Evolutionary conservation across 2,888 invertebrate species (phyloP).

Genomic region (Chrysomela aeneicollis): DNA sequence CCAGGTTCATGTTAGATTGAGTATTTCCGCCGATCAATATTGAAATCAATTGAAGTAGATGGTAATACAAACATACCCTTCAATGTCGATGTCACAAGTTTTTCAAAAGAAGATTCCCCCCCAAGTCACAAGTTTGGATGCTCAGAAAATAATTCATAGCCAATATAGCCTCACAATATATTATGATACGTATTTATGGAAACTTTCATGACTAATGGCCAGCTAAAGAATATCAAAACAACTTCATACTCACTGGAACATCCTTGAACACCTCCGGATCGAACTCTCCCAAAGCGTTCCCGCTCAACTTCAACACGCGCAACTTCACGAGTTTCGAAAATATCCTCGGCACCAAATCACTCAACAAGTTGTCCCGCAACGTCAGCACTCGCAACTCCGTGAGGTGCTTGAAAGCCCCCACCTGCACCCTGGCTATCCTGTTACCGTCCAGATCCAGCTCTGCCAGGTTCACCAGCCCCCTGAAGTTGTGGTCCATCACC

Average conservation of each 20-base stretch:
- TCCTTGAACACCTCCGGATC: conserved; percentile 83
- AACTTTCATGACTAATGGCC: too few relatives aligned
- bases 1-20: too few relatives aligned
- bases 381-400: conserved; percentile 73
- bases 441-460: conserved; percentile 79
- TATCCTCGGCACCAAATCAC: conserved; percentile 73
- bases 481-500: conserved; percentile 76
- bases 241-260: conserved; percentile 63
- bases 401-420: conserved; percentile 78
- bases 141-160: too few relatives aligned
- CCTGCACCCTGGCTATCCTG: conserved; percentile 76
- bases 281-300: conserved; percentile 72
- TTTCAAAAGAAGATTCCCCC: too few relatives aligned
- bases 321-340: conserved; percentile 79
- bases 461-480: conserved; percentile 76
- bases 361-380: conserved; percentile 73
- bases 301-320: conserved; percentile 75
- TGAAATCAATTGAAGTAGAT: too few relatives aligned
- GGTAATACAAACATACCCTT: too few relatives aligned
- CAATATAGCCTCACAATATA: too few relatives aligned
- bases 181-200: too few relatives aligned
- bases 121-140: too few relatives aligned
- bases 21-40: too few relatives aligned
- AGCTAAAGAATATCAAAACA: too few relatives aligned
- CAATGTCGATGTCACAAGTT: too few relatives aligned